Evolutionary conservation across 2,888 invertebrate genomes (phyloP), one percentile per base, ranked within the genome.

Genomic region (Drosophila paracracens): DNA sequence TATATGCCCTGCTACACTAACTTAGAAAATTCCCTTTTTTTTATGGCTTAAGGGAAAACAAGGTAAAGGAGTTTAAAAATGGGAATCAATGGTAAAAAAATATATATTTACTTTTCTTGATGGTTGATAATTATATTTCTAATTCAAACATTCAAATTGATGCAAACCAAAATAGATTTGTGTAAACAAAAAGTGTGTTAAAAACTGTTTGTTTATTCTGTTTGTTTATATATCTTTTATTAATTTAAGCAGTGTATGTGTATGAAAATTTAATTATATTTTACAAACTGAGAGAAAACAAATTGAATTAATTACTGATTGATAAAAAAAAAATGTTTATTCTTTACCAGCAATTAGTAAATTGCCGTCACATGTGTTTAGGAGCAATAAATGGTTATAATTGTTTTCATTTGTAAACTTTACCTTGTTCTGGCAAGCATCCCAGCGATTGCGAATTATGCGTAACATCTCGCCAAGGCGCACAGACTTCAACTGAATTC

Each of bases 401-500:
- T 33, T 38, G 10, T 27, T 27, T 48, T 58, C 21, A 38, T 6
- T 21, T 46, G 29, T 43, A 35, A 27, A 50, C 13, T 62, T 48
- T 53, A 78, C 78, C 78, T 69, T 66, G 21, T 66, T 72, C 43
- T 63, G 68, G 43, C 57, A 75, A 13, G 50, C 60, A 13, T 48
- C 40, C 36, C 72, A 72, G 27, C 66, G 57, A 57, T 2, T 60
- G 54, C 66, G 38, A 33, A 72, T 53, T 40, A 50, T 25, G n/a
- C 68, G 78, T 3, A 69, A 72, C 66, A 79, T 76, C 53, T 63
- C 69, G 13, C 10, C 27, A 21, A 61, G 61, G 48, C 68, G 56
- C 21, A 11, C 10, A 27, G 57, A 72, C 33, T 33, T 36, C 35
- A 69, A 79, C 78, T 79, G 72, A 78, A 64, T 74, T 64, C 48